Evolutionary conservation across 2,888 invertebrate species (phyloP), one percentile per base, ranked within the genome.

Genomic region (Eupeodes luniger): DNA sequence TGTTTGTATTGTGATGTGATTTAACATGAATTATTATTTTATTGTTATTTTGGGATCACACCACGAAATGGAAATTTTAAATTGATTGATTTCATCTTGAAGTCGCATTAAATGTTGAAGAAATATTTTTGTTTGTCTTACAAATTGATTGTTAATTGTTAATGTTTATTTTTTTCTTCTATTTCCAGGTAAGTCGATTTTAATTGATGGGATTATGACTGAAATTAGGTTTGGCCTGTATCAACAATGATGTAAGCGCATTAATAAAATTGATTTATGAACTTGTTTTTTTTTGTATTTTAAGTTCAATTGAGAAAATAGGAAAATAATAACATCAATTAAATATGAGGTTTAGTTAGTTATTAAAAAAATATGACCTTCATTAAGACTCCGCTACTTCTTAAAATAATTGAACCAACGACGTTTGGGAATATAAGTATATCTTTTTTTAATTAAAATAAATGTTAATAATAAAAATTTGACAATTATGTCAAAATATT

Each of bases 101-200:
- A 61, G 64, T 72, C 10, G 11, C 40, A 27, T 51, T 74, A 49
- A 40, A 6, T n/a, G n/a, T 53, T 14, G 44, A 14, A 9, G 9
- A 16, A 40, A n/a, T 59, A 14, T 49, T 34, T 53, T 9, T 66
- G 40, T 66, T 55, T 75, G 40, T 51, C 34, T 53, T 53, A 34
- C n/a, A 62, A 72, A 64, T 47, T 16, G 44, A 10, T 51, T 85
- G 76, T 70, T 72, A 72, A 81, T 76, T 76, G 27, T 53, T 14
- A 12, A 7, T 70, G 10, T 36, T 40, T 61, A 4, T 67, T 55
- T 34, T 51, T 47, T 55, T 61, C 12, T 51, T 81, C 59, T 70
- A 51, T 44, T 76, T 76, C 47, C 57, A 85, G 81, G 81, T 81
- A 64, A 85, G 76, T 85, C 62, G 53, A 76, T n/a, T 72, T 62